These are phyloP conservation scores for Arremon aurantiirostris DNA, from an alignment of 2,797 vertebrate genomes.

Conservation along the genomic window DNA sequence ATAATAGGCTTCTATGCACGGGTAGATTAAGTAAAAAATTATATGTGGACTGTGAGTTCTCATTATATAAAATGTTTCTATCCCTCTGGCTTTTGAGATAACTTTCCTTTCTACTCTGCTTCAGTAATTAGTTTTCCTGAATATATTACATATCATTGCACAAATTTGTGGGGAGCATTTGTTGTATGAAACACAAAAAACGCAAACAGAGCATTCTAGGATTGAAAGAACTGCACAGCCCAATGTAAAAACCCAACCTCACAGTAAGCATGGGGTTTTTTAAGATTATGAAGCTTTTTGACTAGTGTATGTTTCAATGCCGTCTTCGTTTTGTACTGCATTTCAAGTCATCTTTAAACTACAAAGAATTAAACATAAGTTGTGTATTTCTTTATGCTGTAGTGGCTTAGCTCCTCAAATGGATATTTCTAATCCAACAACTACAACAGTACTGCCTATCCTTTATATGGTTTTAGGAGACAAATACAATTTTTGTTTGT, in stretches of 20 bases:
- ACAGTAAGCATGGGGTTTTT: background rate
- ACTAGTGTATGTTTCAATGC: background rate
- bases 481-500: background rate
- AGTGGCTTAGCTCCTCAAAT: background rate
- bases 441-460: background rate
- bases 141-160: background rate
- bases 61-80: background rate
- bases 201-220: background rate
- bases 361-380: background rate
- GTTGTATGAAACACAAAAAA: background rate
- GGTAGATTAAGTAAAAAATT: constrained; percentile 22
- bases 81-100: constrained; percentile 29
- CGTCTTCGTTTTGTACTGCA: background rate
- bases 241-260: background rate
- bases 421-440: background rate
- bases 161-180: background rate
- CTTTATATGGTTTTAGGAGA: background rate
- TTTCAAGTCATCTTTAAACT: background rate
- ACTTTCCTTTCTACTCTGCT: background rate
- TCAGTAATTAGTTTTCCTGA: constrained; percentile 51
- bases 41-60: background rate
- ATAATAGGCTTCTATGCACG: background rate
- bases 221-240: background rate
- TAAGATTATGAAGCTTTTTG: background rate
- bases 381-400: background rate